Percentiles rank a stretch among this genome's conserved stretches.
These are phyloP conservation scores for Amphiprion clarkii DNA, from an alignment of 2,797 vertebrate species.

Conservation along the genomic window DNA sequence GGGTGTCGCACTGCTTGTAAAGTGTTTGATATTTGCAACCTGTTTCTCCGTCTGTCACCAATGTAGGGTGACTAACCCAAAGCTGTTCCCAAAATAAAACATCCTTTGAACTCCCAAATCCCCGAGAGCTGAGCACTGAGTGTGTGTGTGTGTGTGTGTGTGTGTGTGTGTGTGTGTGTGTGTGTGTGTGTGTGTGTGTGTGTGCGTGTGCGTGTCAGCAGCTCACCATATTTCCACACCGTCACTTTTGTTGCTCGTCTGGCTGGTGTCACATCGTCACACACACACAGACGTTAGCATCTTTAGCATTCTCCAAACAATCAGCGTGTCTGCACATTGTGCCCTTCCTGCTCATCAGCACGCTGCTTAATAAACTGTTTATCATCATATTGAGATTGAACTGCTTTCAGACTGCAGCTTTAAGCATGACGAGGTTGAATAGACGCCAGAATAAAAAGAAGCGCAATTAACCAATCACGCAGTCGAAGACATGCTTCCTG, in stretches of 20 bases:
- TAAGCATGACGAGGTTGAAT: not conserved
- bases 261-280: constrained; percentile 12
- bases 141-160: constrained; percentile 4
- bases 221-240: constrained; percentile 24
- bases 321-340: constrained; percentile 14
- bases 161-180: constrained; percentile 10
- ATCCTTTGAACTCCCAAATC: constrained; percentile 74
- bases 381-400: constrained; percentile 27
- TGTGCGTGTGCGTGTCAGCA: constrained; percentile 16
- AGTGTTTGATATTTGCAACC: constrained; percentile 75
- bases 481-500: not conserved
- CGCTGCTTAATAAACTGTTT: constrained; percentile 25
- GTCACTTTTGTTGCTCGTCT: constrained; percentile 44
- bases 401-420: constrained; percentile 10
- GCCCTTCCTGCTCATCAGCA: constrained; percentile 45
- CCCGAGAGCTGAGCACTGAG: constrained; percentile 30
- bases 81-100: constrained; percentile 75
- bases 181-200: constrained; percentile 4
- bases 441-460: not conserved
- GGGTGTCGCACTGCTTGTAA: constrained; percentile 43
- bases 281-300: constrained; percentile 4
- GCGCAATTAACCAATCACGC: not conserved
- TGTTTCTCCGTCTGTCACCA: constrained; percentile 75
- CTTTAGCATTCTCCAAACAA: constrained; percentile 25
- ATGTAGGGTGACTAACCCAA: constrained; percentile 71